Conservation (phyloP, 2,113 vertebrate genomes). For the Mobula hypostoma region DNA sequence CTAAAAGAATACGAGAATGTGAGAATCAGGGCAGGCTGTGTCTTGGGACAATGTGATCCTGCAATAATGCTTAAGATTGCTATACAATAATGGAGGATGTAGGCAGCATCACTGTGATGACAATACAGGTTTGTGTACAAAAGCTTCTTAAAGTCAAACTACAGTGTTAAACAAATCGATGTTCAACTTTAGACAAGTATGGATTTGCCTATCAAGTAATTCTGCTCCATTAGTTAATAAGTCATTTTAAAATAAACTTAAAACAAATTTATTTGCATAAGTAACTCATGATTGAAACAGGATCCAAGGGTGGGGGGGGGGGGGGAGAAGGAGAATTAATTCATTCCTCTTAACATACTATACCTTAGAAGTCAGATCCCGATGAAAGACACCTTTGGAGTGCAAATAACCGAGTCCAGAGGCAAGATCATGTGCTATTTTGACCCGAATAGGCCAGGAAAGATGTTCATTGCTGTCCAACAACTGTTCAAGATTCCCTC, state of each 20-base stretch:
- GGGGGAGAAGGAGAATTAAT: background rate
- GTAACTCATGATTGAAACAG: background rate
- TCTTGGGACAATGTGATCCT: background rate
- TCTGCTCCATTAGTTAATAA: background rate
- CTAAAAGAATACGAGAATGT: background rate
- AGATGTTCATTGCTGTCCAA: conserved; percentile 84
- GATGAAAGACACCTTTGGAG: conserved; percentile 93
- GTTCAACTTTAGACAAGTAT: background rate
- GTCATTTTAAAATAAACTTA: background rate
- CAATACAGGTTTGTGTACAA: background rate
- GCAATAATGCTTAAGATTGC: background rate
- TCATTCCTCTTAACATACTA: background rate
- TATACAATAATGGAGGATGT: background rate
- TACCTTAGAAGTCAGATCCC: conserved; percentile 98
- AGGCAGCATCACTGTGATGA: background rate
- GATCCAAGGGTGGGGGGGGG: too few relatives aligned
- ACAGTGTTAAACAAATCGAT: background rate
- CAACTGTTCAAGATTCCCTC: conserved; percentile 92
- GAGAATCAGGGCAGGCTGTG: background rate
- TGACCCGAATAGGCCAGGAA: conserved; percentile 79
- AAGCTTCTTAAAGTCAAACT: background rate
- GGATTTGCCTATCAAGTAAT: background rate
- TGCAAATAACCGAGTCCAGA: conserved; percentile 85
- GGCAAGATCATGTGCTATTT: conserved; percentile 79
- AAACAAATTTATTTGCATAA: background rate